Evolutionary conservation across 2,113 vertebrate species (phyloP).

Genomic region (Pycnonotus jocosus): DNA sequence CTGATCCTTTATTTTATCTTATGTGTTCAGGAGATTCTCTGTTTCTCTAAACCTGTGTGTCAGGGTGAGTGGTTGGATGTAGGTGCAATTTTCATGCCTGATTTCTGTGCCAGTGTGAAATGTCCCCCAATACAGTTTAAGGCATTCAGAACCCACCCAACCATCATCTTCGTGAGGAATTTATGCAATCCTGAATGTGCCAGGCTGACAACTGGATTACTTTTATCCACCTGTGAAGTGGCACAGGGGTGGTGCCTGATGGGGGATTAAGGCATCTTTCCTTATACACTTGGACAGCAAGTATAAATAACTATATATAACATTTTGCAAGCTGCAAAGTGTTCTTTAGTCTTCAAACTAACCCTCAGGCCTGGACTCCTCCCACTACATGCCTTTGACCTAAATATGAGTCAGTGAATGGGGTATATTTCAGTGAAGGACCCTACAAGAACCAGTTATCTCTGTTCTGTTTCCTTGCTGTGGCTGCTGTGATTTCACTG

Average conservation of each 20-base stretch:
- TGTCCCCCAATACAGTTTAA: not conserved
- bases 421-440: not conserved
- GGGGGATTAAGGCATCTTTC: not conserved
- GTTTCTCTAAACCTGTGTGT: not conserved
- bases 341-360: not conserved
- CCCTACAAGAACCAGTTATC: not conserved
- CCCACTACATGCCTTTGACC: not conserved
- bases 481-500: not conserved
- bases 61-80: not conserved
- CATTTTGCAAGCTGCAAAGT: not conserved
- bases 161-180: not conserved
- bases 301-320: not conserved
- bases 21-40: not conserved
- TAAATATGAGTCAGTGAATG: not conserved
- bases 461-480: not conserved
- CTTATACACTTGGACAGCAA: not conserved
- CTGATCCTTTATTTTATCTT: not conserved
- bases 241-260: rapidly evolving
- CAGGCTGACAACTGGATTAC: not conserved
- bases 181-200: not conserved
- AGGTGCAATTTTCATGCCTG: not conserved
- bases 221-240: not conserved
- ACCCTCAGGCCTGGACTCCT: not conserved
- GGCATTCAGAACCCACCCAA: not conserved
- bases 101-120: not conserved